A percentile compares a stretch with the other conserved stretches of the same genome.
Conservation (phyloP, 2,888 invertebrate genomes). For the Lingula anatina region DNA sequence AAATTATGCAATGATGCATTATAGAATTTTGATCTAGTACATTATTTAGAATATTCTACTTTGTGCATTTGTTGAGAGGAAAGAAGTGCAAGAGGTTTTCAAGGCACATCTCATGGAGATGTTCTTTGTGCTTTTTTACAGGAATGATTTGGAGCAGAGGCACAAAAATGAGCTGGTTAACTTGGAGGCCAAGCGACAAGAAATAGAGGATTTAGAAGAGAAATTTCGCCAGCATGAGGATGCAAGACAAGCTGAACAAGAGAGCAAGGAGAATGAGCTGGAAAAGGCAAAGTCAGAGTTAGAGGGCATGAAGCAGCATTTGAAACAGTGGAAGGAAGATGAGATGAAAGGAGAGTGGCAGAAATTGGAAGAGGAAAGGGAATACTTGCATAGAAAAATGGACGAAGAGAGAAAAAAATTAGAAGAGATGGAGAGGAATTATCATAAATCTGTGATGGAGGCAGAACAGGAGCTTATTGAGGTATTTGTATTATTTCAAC, state of each 20-base stretch:
- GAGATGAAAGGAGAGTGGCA: neutral
- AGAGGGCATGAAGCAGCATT: conserved; percentile 4
- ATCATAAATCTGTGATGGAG: conserved; percentile 2
- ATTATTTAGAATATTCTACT: neutral
- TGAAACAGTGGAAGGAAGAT: neutral
- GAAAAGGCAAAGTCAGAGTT: conserved; percentile 23
- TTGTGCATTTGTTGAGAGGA: too few relatives aligned
- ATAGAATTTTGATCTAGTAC: conserved; percentile 5
- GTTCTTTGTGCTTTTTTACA: conserved; percentile 8
- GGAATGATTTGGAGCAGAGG: conserved; percentile 25
- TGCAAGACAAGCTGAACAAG: conserved; percentile 61
- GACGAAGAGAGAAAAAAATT: neutral
- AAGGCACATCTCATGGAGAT: neutral
- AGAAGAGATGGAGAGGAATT: too few relatives aligned
- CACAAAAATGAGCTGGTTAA: conserved; percentile 31
- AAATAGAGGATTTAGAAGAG: conserved; percentile 35
- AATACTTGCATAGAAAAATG: neutral
- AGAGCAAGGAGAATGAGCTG: conserved; percentile 28
- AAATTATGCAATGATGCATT: neutral
- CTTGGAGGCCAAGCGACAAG: conserved; percentile 30
- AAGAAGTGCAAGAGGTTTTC: neutral
- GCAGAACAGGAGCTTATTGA: conserved; percentile 10
- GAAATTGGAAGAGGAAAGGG: neutral
- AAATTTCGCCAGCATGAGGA: conserved; percentile 51
- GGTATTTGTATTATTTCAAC: too few relatives aligned